Evolutionary conservation across 2,888 invertebrate genomes (phyloP).

Genomic region (Melinaea menophilus): DNA sequence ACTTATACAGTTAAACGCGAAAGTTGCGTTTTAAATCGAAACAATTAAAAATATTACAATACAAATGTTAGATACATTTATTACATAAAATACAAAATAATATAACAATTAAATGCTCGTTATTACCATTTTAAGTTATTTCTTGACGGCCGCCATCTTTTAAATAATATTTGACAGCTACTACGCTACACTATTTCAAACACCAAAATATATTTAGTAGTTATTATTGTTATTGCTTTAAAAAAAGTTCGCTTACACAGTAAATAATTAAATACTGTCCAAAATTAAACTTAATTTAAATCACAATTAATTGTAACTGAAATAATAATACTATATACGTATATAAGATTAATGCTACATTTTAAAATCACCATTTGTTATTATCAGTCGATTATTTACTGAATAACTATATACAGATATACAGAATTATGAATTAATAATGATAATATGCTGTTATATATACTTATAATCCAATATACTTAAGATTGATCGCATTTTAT

Average conservation of each 20-base stretch:
- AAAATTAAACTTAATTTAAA: constrained; percentile 18
- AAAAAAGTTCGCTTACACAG: constrained; percentile 7
- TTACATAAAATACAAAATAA: neutral
- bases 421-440: constrained; percentile 31
- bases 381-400: constrained; percentile 54
- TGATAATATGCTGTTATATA: constrained; percentile 11
- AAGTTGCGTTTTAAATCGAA: neutral
- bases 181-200: neutral
- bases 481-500: neutral
- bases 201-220: neutral
- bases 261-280: constrained; percentile 2
- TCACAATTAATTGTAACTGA: constrained; percentile 15
- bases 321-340: constrained; percentile 6
- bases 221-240: neutral
- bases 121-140: neutral
- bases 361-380: constrained; percentile 54
- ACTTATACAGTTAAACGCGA: constrained; percentile 1
- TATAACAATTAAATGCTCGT: neutral
- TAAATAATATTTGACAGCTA: neutral
- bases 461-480: constrained; percentile 3
- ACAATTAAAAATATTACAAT: too few relatives aligned
- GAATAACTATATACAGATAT: constrained; percentile 48
- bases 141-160: neutral
- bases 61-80: too few relatives aligned
- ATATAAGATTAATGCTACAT: constrained; percentile 28